phyloP scores from a whole-genome alignment of 2,113 vertebrate genomes.

The Marmota monax region DNA sequence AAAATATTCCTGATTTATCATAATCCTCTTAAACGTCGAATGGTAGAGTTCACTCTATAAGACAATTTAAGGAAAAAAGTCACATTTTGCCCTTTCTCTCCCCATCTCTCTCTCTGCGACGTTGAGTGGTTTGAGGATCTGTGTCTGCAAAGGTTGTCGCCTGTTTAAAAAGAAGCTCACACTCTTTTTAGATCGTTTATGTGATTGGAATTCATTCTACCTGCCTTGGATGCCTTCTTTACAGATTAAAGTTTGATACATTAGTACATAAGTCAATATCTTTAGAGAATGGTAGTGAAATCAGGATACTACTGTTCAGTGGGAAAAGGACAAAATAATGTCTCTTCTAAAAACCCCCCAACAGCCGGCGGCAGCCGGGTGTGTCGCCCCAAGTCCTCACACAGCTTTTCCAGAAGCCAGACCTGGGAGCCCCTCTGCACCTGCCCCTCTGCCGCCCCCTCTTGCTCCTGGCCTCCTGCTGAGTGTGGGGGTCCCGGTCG shows the following conservation, averaged over 20 bases:
- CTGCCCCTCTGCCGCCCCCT: too few species aligned
- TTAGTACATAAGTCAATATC: background rate
- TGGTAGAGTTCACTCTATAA: background rate
- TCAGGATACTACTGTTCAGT: background rate
- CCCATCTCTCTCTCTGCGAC: too few species aligned
- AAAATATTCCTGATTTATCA: background rate
- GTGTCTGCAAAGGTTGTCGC: background rate
- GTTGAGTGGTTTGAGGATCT: background rate
- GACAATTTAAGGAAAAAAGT: background rate
- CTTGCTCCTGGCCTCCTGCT: background rate
- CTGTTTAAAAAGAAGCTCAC: background rate
- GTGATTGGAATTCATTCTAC: background rate
- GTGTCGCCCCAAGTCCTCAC: background rate
- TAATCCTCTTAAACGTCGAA: background rate
- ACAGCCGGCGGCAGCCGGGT: too few species aligned
- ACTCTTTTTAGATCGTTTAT: background rate
- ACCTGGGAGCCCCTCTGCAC: background rate
- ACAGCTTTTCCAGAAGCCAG: background rate
- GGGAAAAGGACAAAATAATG: background rate
- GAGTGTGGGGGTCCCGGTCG: accelerated
- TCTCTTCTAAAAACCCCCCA: background rate
- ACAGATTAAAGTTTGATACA: background rate
- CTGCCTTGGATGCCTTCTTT: background rate
- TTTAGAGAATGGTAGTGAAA: background rate
- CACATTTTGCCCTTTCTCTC: too few species aligned